These are phyloP conservation scores for Nyctibius bracteatus DNA, from an alignment of 2,113 vertebrate genomes.

Conservation along the genomic window DNA sequence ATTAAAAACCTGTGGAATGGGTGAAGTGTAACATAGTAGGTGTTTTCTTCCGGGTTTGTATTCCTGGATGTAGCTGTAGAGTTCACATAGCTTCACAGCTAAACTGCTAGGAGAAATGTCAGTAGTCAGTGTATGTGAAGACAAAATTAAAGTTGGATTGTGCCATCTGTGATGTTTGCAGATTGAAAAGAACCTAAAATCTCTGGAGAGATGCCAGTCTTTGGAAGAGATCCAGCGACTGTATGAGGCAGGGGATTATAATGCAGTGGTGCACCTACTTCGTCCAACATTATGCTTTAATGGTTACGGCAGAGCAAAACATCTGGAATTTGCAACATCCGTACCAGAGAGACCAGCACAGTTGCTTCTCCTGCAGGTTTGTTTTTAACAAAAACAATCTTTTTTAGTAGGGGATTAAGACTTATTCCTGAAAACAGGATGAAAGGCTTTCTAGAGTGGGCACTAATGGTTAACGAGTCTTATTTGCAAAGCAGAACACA, in stretches of 20 bases:
- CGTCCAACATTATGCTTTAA: constrained; percentile 86
- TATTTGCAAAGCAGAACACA: neutral
- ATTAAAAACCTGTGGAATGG: neutral
- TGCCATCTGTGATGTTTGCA: constrained; percentile 53
- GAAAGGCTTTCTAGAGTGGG: neutral
- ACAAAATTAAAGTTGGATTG: neutral
- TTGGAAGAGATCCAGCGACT: constrained; percentile 96
- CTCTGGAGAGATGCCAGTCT: constrained; percentile 95
- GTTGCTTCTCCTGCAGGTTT: constrained; percentile 91
- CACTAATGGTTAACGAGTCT: neutral
- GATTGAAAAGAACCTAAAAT: constrained; percentile 96
- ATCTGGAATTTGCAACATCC: constrained; percentile 89
- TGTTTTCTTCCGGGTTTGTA: neutral
- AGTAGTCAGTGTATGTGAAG: neutral
- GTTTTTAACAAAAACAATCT: neutral
- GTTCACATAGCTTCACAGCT: neutral
- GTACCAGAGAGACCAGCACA: constrained; percentile 94
- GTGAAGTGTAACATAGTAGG: neutral
- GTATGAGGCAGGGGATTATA: constrained; percentile 88
- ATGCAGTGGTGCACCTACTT: constrained; percentile 88
- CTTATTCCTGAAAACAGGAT: neutral
- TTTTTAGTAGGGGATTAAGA: neutral
- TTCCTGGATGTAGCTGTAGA: neutral
- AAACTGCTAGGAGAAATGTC: neutral
- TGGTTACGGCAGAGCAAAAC: constrained; percentile 77